Evolutionary conservation across 1,140 invertebrate species (phyloP).

Genomic region (Zaprionus taronus): DNA sequence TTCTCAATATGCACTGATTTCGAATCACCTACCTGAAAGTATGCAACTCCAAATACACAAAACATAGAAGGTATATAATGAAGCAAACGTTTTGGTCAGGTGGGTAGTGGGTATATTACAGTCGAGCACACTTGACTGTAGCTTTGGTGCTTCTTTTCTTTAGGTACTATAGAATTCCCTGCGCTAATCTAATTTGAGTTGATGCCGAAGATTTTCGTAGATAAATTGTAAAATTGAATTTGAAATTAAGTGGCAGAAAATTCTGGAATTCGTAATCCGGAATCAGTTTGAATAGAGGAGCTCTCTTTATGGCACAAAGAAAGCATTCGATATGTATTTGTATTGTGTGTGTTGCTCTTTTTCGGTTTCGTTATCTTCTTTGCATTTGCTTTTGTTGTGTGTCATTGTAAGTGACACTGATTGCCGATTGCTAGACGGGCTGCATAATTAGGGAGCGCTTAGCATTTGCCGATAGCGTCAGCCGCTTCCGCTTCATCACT

Average conservation of each 20-base stretch:
- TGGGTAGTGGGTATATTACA: too few relatives aligned
- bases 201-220: neutral
- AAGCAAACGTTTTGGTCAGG: too few relatives aligned
- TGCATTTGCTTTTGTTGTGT: constrained; percentile 37
- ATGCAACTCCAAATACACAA: too few relatives aligned
- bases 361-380: constrained; percentile 33
- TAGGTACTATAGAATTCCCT: neutral
- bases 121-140: too few relatives aligned
- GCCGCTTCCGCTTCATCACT: constrained; percentile 43
- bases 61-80: too few relatives aligned
- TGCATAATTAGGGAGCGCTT: constrained; percentile 57
- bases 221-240: neutral
- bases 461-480: constrained; percentile 48
- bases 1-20: too few relatives aligned
- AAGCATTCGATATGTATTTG: constrained; percentile 35
- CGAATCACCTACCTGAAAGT: too few relatives aligned
- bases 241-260: neutral
- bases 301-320: constrained; percentile 14
- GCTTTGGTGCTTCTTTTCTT: neutral
- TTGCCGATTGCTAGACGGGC: constrained; percentile 46
- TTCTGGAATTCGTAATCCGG: neutral
- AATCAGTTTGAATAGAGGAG: constrained; percentile 8
- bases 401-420: constrained; percentile 59
- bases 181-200: neutral
- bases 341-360: constrained; percentile 11